Evolutionary conservation across 2,797 vertebrate species (phyloP).

Genomic region (Bovichtus variegatus): DNA sequence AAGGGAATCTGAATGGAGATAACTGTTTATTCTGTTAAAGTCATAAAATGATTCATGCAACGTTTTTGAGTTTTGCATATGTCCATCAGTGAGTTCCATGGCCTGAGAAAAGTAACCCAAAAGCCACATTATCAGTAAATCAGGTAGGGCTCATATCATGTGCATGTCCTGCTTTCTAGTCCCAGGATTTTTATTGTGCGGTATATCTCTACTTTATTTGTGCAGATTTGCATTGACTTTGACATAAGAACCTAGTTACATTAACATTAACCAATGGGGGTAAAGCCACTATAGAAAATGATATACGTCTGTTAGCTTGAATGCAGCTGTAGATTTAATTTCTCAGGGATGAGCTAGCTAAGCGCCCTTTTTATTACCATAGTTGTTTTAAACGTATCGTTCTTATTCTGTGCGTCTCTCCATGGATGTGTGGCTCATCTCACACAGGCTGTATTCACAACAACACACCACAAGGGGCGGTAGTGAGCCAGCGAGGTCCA

Average conservation of each 20-base stretch:
- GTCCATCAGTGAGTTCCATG: background rate
- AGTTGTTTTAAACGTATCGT: background rate
- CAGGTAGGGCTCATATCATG: background rate
- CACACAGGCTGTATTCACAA: background rate
- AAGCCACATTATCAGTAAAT: background rate
- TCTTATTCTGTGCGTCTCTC: background rate
- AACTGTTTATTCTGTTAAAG: background rate
- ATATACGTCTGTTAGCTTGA: background rate
- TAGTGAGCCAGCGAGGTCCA: slow-evolving; percentile 16
- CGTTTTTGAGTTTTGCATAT: background rate
- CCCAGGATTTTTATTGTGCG: background rate
- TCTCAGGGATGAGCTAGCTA: background rate
- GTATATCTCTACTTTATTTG: background rate
- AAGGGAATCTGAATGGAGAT: background rate
- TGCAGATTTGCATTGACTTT: background rate
- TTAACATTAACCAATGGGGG: background rate
- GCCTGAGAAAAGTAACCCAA: background rate
- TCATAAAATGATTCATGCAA: background rate
- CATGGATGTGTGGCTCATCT: background rate
- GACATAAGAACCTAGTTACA: background rate
- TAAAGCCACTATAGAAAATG: background rate
- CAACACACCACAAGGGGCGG: slow-evolving; percentile 54
- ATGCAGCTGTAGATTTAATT: background rate
- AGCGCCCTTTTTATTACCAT: background rate
- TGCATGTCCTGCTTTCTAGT: background rate